phyloP scores from a whole-genome alignment of 2,888 invertebrate species.

The Eupithecia subfuscata region DNA sequence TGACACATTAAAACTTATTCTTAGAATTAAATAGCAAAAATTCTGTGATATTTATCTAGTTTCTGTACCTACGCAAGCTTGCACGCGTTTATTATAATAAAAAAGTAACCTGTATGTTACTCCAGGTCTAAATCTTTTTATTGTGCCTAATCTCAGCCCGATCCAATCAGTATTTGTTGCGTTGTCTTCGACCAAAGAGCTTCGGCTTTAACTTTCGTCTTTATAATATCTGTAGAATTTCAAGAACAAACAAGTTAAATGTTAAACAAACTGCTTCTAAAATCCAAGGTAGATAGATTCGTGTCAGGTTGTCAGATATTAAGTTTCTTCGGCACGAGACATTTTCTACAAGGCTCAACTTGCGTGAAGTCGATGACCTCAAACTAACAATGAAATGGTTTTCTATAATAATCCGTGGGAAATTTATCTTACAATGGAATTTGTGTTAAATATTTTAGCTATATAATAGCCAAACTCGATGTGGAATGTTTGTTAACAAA shows the following conservation, averaged over 20 bases:
- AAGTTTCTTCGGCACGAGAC: background rate
- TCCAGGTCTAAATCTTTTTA: too few relatives aligned
- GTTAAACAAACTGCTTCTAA: background rate
- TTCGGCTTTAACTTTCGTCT: too few relatives aligned
- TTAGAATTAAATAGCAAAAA: background rate
- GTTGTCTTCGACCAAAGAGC: too few relatives aligned
- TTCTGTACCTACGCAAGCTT: too few relatives aligned
- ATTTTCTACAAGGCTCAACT: background rate
- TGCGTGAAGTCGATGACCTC: background rate
- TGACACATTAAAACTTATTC: background rate
- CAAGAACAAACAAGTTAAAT: background rate
- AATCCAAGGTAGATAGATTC: background rate
- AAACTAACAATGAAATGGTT: background rate
- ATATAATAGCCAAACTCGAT: too few relatives aligned
- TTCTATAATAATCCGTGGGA: background rate
- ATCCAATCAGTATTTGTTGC: too few relatives aligned
- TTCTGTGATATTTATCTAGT: background rate
- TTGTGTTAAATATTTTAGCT: too few relatives aligned
- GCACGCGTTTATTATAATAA: too few relatives aligned
- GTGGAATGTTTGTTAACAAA: too few relatives aligned
- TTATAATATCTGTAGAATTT: background rate
- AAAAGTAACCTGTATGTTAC: too few relatives aligned
- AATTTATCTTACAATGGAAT: background rate
- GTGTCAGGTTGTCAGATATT: background rate
- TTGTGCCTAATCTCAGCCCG: too few relatives aligned